phyloP scores from a whole-genome alignment of 2,888 invertebrate genomes.

The Trypoxylon attenuatum region DNA sequence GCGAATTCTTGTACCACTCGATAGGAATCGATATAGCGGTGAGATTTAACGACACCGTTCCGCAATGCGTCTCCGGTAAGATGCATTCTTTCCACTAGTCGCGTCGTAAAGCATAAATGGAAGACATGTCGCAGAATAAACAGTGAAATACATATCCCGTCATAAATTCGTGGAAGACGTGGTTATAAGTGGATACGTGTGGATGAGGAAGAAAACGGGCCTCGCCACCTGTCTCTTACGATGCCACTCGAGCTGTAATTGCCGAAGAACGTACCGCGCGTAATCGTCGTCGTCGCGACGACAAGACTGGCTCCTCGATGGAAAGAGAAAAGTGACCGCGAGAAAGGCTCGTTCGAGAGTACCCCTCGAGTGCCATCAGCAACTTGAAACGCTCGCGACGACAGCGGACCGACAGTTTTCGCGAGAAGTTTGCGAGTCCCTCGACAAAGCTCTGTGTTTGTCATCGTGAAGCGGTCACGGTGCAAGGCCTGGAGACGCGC shows the following conservation, averaged over 20 bases:
- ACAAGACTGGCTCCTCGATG: conserved; percentile 30
- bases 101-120: conserved; percentile 17
- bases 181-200: conserved; percentile 13
- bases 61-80: too few species aligned
- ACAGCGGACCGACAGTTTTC: conserved; percentile 56
- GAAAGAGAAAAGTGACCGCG: conserved; percentile 42
- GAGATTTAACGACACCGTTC: too few species aligned
- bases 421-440: conserved; percentile 42
- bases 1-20: too few species aligned
- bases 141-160: conserved; percentile 34
- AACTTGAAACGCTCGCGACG: conserved; percentile 52
- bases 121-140: conserved; percentile 22
- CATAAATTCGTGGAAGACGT: conserved; percentile 39
- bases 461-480: conserved; percentile 35
- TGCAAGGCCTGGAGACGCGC: conserved; percentile 35
- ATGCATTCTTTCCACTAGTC: too few species aligned
- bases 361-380: conserved; percentile 56
- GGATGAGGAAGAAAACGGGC: conserved; percentile 19
- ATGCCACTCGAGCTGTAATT: conserved; percentile 64
- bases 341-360: conserved; percentile 45
- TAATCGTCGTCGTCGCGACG: conserved; percentile 39
- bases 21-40: too few species aligned
- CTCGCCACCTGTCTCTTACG: conserved; percentile 61
- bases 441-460: conserved; percentile 39
- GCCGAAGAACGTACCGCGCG: conserved; percentile 58